Evolutionary conservation across 1,140 invertebrate species (phyloP).

Genomic region (Zaprionus kolodkinae): DNA sequence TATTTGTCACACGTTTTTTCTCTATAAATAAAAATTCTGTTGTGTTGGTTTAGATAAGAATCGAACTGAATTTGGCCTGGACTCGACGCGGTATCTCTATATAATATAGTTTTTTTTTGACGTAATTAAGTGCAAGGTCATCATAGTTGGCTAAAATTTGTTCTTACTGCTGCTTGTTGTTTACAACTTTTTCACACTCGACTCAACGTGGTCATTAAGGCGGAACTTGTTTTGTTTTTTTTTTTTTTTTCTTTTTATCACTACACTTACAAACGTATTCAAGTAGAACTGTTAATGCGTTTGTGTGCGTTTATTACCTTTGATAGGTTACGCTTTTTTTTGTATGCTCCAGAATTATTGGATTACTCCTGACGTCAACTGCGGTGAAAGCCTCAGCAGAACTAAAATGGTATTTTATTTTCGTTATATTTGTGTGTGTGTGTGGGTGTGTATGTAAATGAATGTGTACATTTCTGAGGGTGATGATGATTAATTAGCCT

Average conservation of each 20-base stretch:
- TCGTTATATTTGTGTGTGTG: not conserved
- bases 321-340: constrained; percentile 5
- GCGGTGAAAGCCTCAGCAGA: constrained; percentile 29
- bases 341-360: constrained; percentile 19
- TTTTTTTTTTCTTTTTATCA: constrained; percentile 49
- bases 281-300: not conserved
- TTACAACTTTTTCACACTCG: constrained; percentile 51
- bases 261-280: constrained; percentile 11
- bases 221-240: constrained; percentile 51
- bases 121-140: constrained; percentile 38
- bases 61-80: constrained; percentile 4
- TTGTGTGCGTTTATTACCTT: constrained; percentile 7
- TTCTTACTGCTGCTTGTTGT: constrained; percentile 30
- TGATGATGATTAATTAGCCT: constrained; percentile 70
- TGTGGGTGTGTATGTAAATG: not conserved
- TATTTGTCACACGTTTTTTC: too few species aligned
- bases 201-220: constrained; percentile 44
- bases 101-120: constrained; percentile 19
- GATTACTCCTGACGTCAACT: constrained; percentile 39
- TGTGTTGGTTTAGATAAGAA: constrained; percentile 20
- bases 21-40: not conserved
- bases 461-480: constrained; percentile 6
- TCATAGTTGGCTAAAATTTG: constrained; percentile 32
- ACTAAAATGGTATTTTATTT: not conserved
- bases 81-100: not conserved